Base-by-base conservation (phyloP, 2,888 invertebrate species). In the Coenonympha arcania region DNA sequence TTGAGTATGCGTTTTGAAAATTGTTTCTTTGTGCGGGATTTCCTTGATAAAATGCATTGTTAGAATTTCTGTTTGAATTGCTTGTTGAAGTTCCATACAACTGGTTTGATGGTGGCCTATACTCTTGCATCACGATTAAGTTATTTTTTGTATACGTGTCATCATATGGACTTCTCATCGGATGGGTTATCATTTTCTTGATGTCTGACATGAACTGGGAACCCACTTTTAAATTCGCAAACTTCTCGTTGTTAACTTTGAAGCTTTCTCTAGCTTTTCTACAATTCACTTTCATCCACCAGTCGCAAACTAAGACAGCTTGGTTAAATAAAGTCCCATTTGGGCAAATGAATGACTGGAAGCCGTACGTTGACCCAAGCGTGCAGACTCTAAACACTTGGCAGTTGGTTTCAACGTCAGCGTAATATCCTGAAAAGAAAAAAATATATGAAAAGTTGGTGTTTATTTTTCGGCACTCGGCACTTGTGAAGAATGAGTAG, bases 281-380 rank as follows among this genome's bases (percentile, higher is more conserved):
- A 59, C 91, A 91, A 56, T 89, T 85, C 0, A 91, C 90, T 60
- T 90, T 89, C 78, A 87, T 89, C 91, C 91, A 91, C 91, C 91
- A 91, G 62, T 90, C 90, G 60, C 91, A 91, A 2, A 90, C 90
- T 50, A 90, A 82, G 2, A 90, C 83, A 41, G 88, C 88, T 72
- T 91, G 91, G 61, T 90, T 90, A 70, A 91, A 91, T 16, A 90
- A 76, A 6, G 91, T 90, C 50, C 91, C 91, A 60, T 91, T 89
- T 4, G 91, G 91, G 57, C 91, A 91, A 3, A 91, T 80, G 65
- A 91, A 90, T 1, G 90, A 90, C 50, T 89, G 89, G 50, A 88
- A 89, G 8, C 86, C 86, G 56, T 76, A 81, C 1, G 83, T 84
- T 1, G 86, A 76, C 36, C 87, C 87, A n/a, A 88, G 73, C 34